Percentiles rank a stretch among this genome's conserved stretches.
Evolutionary conservation across 2,797 vertebrate species (phyloP).

Genomic region (Centropyge bicolor): DNA sequence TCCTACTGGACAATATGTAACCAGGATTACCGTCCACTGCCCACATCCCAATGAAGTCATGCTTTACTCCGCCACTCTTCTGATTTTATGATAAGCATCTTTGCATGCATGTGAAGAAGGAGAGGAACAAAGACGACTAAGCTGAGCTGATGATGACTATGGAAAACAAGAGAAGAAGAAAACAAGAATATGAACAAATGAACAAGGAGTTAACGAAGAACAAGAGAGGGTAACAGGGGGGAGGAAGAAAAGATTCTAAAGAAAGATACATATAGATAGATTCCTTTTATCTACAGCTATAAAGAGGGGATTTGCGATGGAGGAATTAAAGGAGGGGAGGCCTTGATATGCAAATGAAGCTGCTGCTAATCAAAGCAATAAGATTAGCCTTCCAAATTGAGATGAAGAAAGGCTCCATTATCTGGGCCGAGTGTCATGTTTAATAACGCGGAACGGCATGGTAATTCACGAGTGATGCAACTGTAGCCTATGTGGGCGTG

Average conservation of each 20-base stretch:
- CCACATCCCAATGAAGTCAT: conserved; percentile 46
- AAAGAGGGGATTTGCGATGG: conserved; percentile 82
- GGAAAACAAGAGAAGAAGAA: conserved; percentile 29
- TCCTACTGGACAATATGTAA: conserved; percentile 70
- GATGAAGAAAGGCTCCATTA: conserved; percentile 91
- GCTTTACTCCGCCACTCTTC: conserved; percentile 18
- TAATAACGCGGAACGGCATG: conserved; percentile 88
- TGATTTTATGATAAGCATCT: conserved; percentile 17
- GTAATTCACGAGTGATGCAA: conserved; percentile 85
- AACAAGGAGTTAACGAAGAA: conserved; percentile 61
- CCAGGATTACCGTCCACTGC: conserved; percentile 40
- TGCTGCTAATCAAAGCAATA: conserved; percentile 91
- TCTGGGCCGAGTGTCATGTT: conserved; percentile 90
- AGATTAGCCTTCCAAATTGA: conserved; percentile 91
- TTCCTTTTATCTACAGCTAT: conserved; percentile 82
- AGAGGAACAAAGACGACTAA: background rate
- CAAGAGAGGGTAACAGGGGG: conserved; percentile 52
- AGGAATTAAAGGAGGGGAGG: conserved; percentile 87
- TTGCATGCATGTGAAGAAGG: background rate
- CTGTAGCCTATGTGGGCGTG: conserved; percentile 60
- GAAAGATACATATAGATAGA: conserved; percentile 84
- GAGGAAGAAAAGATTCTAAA: conserved; percentile 77
- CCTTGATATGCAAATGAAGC: conserved; percentile 90
- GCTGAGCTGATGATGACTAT: conserved; percentile 14
- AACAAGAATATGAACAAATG: conserved; percentile 56